Conservation (phyloP, 2,113 vertebrate species). For the Psilopsiagon aymara region DNA sequence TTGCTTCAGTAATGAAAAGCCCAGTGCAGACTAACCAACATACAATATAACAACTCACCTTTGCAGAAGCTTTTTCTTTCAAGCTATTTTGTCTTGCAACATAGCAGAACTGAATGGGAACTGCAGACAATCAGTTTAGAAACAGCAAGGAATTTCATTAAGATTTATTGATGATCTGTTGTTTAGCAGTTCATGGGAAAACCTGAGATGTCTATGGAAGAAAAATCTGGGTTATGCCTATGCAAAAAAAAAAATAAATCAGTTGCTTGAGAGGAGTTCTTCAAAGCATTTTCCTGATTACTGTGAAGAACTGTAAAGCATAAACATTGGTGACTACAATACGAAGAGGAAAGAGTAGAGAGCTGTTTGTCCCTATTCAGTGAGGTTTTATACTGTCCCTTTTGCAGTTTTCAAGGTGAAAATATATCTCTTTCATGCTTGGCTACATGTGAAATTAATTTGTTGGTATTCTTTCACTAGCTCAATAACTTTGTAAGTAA, state of each 20-base stretch:
- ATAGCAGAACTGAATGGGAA: not conserved
- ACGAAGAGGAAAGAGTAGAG: not conserved
- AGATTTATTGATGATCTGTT: too few relatives aligned
- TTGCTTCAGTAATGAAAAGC: not conserved
- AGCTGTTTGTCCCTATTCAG: not conserved
- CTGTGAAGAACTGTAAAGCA: not conserved
- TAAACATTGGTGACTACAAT: not conserved
- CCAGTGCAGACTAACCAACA: not conserved
- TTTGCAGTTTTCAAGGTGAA: not conserved
- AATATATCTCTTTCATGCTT: not conserved
- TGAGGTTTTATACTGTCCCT: rapidly evolving
- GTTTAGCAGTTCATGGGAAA: not conserved
- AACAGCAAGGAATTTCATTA: not conserved
- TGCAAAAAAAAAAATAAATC: rapidly evolving
- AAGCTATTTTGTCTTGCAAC: not conserved
- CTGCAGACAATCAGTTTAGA: not conserved
- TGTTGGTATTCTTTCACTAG: not conserved
- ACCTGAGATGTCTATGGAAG: not conserved
- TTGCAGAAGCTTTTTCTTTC: not conserved
- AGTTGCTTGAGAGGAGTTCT: not conserved
- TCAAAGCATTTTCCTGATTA: not conserved
- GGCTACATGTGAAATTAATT: not conserved
- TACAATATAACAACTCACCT: not conserved
- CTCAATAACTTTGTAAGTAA: not conserved
- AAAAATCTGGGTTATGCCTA: not conserved